Evolutionary conservation across 2,888 invertebrate genomes (phyloP), one percentile per base, ranked within the genome.

Genomic region (Dinocampus coccinellae): DNA sequence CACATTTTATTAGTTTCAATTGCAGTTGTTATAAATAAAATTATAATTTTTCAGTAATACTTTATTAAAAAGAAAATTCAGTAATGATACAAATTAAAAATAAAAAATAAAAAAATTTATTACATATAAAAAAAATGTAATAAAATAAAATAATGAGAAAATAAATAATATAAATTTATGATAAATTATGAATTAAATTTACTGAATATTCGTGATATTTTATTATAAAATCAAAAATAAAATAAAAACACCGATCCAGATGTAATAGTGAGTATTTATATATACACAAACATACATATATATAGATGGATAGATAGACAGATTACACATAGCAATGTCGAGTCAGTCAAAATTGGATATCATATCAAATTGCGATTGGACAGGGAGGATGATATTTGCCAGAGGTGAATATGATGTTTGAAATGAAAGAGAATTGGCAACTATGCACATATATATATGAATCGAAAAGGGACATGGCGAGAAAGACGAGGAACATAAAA

Each of bases 291-390:
- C n/a, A n/a, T n/a, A n/a, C n/a, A n/a, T n/a, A n/a, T 29, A 20
- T 29, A 47, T 10, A 16, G 22, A 34, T 20, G 42, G 34, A 61
- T 69, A 69, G 55, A 58, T 26, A 47, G n/a, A 62, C 34, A 60
- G 20, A 52, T 7, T 20, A 63, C 62, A 58, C n/a, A 61, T 20
- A 66, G 47, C 22, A 20, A 29, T 33, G 69, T 63, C 39, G 55
- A 64, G 58, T 68, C 64, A 65, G 68, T 70, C 64, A 60, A 47
- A 57, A 60, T 73, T 70, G 72, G 68, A 68, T 47, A 47, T 67
- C 70, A 72, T 72, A 74, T 72, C 70, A 64, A 74, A 74, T 74
- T 65, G 70, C 72, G 61, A 74, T 74, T 60, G 70, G 4, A 33
- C 36, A 36, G n/a, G 53, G 22, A 22, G 69, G 29, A 47, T 53